Evolutionary conservation across 2,113 vertebrate species (phyloP).

Genomic region (Gorsachius goisagi): DNA sequence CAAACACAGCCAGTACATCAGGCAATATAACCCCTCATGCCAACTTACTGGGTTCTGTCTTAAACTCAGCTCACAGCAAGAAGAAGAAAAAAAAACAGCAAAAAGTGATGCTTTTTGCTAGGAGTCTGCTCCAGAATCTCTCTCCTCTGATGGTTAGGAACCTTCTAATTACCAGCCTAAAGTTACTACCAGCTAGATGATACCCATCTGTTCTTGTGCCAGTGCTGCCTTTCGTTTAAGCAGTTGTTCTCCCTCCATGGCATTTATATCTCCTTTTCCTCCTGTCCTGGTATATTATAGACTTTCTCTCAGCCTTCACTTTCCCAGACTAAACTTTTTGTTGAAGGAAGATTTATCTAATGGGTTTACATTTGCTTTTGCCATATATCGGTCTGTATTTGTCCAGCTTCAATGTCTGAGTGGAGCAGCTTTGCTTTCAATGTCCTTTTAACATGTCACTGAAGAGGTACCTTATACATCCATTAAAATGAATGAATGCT

Average conservation of each 20-base stretch:
- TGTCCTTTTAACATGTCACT: not conserved
- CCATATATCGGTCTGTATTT: not conserved
- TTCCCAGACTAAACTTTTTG: not conserved
- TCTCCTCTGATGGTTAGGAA: not conserved
- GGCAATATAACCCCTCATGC: not conserved
- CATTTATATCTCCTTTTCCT: not conserved
- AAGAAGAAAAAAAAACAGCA: not conserved
- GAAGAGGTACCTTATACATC: not conserved
- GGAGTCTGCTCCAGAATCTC: not conserved
- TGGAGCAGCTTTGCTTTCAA: not conserved
- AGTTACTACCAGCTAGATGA: not conserved
- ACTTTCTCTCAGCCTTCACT: not conserved
- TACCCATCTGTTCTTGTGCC: not conserved
- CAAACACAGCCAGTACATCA: not conserved
- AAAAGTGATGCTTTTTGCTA: not conserved
- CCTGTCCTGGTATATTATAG: not conserved
- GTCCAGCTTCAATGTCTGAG: not conserved
- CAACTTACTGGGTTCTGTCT: not conserved
- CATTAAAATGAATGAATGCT: not conserved
- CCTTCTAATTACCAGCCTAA: not conserved
- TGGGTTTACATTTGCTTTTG: not conserved
- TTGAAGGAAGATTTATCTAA: not conserved
- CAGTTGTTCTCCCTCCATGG: not conserved
- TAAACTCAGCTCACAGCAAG: not conserved
- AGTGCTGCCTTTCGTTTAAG: not conserved